Evolutionary conservation across 2,888 invertebrate genomes (phyloP).

Genomic region (Drosophila pseudotakahashii): DNA sequence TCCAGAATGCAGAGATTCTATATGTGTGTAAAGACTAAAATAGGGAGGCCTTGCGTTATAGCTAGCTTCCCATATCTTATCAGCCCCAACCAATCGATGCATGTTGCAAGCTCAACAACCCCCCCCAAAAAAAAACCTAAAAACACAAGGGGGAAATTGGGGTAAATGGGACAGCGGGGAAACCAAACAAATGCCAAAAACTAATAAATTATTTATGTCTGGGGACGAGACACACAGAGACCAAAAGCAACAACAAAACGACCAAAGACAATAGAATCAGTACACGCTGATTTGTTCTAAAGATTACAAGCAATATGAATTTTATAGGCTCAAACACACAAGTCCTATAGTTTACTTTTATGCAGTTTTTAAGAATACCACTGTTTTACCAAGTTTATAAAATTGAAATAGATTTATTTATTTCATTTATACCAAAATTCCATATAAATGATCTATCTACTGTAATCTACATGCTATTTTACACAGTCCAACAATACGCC

Average conservation of each 20-base stretch:
- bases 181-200: conserved; percentile 25
- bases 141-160: conserved; percentile 2
- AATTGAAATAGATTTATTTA: neutral
- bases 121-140: neutral
- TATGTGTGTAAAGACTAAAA: neutral
- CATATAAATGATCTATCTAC: neutral
- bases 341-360: neutral
- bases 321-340: neutral
- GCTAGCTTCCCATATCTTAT: conserved; percentile 46
- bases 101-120: conserved; percentile 44
- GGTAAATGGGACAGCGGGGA: conserved; percentile 20
- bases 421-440: neutral
- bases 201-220: conserved; percentile 25
- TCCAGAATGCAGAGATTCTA: conserved; percentile 28
- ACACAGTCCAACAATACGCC: neutral
- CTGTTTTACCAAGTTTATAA: neutral
- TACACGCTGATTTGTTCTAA: neutral
- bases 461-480: neutral
- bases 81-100: conserved; percentile 28
- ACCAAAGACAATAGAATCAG: neutral
- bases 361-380: neutral
- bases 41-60: neutral
- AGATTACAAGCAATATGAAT: neutral
- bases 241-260: neutral
- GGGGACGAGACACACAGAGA: neutral